Evolutionary conservation across 1,140 invertebrate species (phyloP), one percentile per base, ranked within the genome.

Genomic region (Zelostemma sp.): DNA sequence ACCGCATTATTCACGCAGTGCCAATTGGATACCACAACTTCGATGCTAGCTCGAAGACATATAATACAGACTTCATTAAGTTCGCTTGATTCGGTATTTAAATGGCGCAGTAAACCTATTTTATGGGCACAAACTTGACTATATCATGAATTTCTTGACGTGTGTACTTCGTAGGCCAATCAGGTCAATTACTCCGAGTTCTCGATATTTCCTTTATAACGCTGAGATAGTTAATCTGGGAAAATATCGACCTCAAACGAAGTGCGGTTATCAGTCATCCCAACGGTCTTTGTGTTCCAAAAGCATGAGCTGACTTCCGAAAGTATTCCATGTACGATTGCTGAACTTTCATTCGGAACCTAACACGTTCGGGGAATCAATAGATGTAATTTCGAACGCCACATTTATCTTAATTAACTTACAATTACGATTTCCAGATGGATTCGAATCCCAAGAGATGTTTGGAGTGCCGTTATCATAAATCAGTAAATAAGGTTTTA

Each of bases 331-430:
- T n/a, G n/a, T n/a, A 9, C 33, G n/a, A 35, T 35, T 8, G 8
- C 25, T 28, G 25, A 35, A 35, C 33, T 35, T 35, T n/a, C n/a
- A 1, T 35, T 35, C 33, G 6, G 11, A n/a, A n/a, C 33, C 6
- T n/a, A 35, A 35, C 33, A n/a, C 33, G 33, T 35, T 35, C 33
- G 1, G 11, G 21, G n/a, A 35, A 35, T n/a, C 6, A 35, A 35
- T 9, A 9, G 1, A 1, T 9, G 6, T 35, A 9, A 35, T 35
- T 35, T 6, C 33, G 33, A 35, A 35, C 33, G 33, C 1, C 33
- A 9, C 33, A 35, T 35, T 35, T 9, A n/a, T 35, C 33, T 35
- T n/a, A 35, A 35, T 35, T 35, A 35, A 35, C 33, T 35, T 35
- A 11, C 33, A 35, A 35, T 35, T 35, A 35, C 33, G n/a, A 35